These are phyloP conservation scores for Falco cherrug DNA, from an alignment of 2,797 vertebrate genomes.

Conservation along the genomic window DNA sequence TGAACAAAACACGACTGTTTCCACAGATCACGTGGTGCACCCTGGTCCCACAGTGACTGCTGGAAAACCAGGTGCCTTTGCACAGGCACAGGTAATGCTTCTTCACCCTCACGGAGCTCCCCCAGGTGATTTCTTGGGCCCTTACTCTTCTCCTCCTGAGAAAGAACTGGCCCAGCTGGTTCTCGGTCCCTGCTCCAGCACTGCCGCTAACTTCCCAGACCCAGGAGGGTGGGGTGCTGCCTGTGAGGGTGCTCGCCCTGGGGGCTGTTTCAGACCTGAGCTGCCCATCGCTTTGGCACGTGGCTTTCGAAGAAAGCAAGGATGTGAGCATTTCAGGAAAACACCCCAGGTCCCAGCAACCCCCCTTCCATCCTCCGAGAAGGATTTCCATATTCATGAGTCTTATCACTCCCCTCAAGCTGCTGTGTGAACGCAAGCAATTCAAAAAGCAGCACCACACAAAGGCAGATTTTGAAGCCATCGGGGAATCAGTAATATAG, in stretches of 20 bases:
- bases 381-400: slow-evolving; percentile 54
- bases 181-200: fast-evolving
- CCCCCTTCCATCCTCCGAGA: not conserved
- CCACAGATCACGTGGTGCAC: fast-evolving
- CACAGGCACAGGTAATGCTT: not conserved
- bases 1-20: not conserved
- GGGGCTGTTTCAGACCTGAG: fast-evolving
- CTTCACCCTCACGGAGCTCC: not conserved
- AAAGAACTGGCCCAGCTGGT: fast-evolving
- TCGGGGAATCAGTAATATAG: not conserved
- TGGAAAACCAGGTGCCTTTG: not conserved
- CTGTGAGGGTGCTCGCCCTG: fast-evolving
- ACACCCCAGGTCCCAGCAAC: not conserved
- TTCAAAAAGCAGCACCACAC: slow-evolving; percentile 15
- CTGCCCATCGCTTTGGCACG: not conserved
- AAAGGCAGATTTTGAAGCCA: not conserved
- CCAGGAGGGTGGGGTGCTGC: fast-evolving
- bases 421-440: slow-evolving; percentile 2
- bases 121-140: not conserved
- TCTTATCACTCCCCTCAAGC: slow-evolving; percentile 63
- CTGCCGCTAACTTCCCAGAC: not conserved
- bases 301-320: not conserved
- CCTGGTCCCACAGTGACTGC: fast-evolving
- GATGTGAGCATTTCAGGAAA: not conserved
- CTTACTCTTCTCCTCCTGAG: not conserved